phyloP scores from a whole-genome alignment of 2,797 vertebrate species.

The Acanthornis magna region DNA sequence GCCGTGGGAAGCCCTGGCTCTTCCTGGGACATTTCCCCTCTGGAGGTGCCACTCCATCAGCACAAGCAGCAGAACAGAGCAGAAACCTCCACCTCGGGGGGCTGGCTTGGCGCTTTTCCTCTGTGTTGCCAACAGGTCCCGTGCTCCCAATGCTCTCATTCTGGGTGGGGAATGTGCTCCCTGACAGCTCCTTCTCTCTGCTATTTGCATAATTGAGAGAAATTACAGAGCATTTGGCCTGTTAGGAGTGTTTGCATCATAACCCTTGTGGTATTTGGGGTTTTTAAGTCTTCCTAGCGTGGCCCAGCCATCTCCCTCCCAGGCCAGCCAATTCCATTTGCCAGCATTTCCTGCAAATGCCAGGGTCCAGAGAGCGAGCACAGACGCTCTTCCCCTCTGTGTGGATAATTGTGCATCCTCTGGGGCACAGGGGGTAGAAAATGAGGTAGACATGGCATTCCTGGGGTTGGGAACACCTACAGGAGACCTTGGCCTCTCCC shows the following conservation, averaged over 20 bases:
- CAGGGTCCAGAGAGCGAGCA: not conserved
- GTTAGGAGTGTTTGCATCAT: not conserved
- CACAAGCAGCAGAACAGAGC: rapidly evolving
- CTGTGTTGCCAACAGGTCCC: rapidly evolving
- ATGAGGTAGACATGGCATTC: not conserved
- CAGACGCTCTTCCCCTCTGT: rapidly evolving
- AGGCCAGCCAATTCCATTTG: not conserved
- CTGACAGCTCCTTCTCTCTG: not conserved
- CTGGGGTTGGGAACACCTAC: not conserved
- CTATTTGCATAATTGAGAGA: not conserved
- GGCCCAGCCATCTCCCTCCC: not conserved
- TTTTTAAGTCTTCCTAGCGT: not conserved
- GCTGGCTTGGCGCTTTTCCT: not conserved
- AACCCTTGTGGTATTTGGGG: not conserved
- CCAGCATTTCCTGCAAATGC: not conserved
- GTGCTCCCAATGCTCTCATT: rapidly evolving
- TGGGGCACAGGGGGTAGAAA: not conserved
- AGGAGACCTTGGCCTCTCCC: not conserved
- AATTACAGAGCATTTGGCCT: not conserved
- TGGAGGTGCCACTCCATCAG: rapidly evolving
- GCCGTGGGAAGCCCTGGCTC: not conserved
- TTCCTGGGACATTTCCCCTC: not conserved
- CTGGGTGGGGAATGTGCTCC: not conserved
- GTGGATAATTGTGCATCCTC: not conserved
- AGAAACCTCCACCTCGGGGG: rapidly evolving